Evolutionary conservation across 2,888 invertebrate species (phyloP), one percentile per base, ranked within the genome.

Genomic region (Hypselothyrea guttata): DNA sequence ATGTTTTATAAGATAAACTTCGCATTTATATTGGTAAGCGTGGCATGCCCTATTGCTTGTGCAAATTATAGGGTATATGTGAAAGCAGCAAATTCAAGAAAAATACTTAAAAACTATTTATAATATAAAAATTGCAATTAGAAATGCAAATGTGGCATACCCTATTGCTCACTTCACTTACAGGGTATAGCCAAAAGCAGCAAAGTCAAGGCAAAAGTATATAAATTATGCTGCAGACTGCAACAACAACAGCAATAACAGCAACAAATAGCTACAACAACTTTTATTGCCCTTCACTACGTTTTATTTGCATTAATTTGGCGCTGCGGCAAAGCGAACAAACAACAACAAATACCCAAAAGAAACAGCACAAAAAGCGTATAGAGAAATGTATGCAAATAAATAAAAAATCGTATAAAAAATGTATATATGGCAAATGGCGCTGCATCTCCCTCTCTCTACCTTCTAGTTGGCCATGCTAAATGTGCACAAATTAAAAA

Each of bases 301-400:
- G 58, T 68, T 76, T 82, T 77, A 78, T 76, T 76, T 75, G 78
- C 78, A 82, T 76, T 82, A 71, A 77, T 75, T 76, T 62, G 64
- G 49, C 35, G 42, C 64, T 67, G 78, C 59, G 48, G 62, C 65
- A 40, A 51, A 47, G 45, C 37, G 41, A 28, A n/a, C 33, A 34
- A 53, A 46, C 52, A 47, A 18, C 54, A 46, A 22, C 16, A 58
- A 56, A 53, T 22, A 5, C 3, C 22, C 46, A 53, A 51, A 35
- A 7, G 30, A 4, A 30, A 33, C 40, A 57, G 42, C 13, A 44
- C 52, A 55, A 33, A n/a, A n/a, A n/a, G n/a, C 38, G 42, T n/a
- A 22, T 22, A 22, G 22, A 22, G 22, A 5, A 22, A 22, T 22
- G 22, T 22, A 54, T 58, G 48, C 41, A 65, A 70, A 59, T 55